phyloP scores from a whole-genome alignment of 2,888 invertebrate species.

The Oligia latruncula region DNA sequence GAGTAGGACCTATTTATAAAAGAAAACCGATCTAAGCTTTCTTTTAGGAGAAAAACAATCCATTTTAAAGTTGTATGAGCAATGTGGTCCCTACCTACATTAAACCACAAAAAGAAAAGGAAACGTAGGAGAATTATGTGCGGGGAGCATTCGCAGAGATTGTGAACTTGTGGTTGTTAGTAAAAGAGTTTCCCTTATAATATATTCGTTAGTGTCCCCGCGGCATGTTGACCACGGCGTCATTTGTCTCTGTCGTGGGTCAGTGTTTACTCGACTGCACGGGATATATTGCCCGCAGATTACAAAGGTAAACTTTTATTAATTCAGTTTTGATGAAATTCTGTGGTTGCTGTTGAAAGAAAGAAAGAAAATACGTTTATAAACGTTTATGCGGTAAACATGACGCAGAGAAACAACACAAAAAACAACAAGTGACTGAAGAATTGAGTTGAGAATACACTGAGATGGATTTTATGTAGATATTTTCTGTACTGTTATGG shows the following conservation, averaged over 20 bases:
- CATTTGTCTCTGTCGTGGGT: constrained; percentile 46
- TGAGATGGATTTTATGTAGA: not conserved
- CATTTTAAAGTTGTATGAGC: not conserved
- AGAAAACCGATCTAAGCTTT: not conserved
- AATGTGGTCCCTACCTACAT: not conserved
- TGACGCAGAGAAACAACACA: not conserved
- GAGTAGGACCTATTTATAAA: not conserved
- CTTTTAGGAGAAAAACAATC: not conserved
- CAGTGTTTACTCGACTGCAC: constrained; percentile 30
- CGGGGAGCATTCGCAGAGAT: constrained; percentile 24
- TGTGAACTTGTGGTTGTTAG: constrained; percentile 28
- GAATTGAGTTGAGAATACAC: not conserved
- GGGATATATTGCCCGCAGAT: constrained; percentile 35
- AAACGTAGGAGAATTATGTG: constrained; percentile 25
- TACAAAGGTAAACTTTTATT: constrained; percentile 36
- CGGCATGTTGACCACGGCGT: constrained; percentile 16
- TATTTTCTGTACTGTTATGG: not conserved
- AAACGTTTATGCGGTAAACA: no score
- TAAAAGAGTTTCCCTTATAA: constrained; percentile 33
- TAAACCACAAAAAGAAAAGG: constrained; percentile 3
- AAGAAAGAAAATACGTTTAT: not conserved
- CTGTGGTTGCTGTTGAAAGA: constrained; percentile 1
- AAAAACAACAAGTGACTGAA: not conserved
- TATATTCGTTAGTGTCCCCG: constrained; percentile 34
- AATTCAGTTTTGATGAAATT: constrained; percentile 32